These are phyloP conservation scores for Threskiornis aethiopicus DNA, from an alignment of 2,797 vertebrate genomes.

Conservation along the genomic window DNA sequence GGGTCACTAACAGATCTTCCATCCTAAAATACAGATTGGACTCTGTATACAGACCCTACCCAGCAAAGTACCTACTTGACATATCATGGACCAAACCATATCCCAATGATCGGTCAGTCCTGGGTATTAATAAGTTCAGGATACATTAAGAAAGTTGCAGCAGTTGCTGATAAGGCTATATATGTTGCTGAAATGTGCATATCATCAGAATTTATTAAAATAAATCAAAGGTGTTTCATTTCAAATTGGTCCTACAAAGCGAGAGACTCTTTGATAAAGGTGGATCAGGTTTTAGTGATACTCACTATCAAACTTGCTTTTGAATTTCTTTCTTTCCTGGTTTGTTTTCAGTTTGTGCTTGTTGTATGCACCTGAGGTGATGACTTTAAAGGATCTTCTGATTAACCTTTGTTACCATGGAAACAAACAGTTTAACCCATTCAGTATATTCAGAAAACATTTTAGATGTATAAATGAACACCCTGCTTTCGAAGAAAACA, in stretches of 20 bases:
- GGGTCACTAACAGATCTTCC: neutral
- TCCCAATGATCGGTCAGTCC: neutral
- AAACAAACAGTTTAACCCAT: neutral
- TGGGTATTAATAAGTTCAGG: neutral
- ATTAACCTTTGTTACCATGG: slow-evolving; percentile 19
- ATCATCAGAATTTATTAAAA: neutral
- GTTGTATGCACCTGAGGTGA: neutral
- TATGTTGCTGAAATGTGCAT: neutral
- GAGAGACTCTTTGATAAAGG: neutral
- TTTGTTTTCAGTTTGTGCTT: neutral
- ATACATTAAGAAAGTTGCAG: neutral
- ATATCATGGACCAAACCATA: neutral
- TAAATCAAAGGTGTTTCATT: neutral
- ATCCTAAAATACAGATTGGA: neutral
- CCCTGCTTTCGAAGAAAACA: neutral
- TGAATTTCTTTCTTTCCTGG: neutral
- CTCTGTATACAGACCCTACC: neutral
- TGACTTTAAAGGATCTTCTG: neutral
- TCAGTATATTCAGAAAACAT: neutral
- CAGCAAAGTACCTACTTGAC: neutral
- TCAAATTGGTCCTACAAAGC: neutral
- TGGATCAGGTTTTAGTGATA: neutral
- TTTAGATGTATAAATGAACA: neutral
- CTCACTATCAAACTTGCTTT: neutral
- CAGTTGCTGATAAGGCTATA: neutral